A percentile compares a stretch with the other conserved stretches of the same genome.
Evolutionary conservation across 92 coral and sea anemone genomes (phyloP).

Genomic region (Phenganax subtilis): DNA sequence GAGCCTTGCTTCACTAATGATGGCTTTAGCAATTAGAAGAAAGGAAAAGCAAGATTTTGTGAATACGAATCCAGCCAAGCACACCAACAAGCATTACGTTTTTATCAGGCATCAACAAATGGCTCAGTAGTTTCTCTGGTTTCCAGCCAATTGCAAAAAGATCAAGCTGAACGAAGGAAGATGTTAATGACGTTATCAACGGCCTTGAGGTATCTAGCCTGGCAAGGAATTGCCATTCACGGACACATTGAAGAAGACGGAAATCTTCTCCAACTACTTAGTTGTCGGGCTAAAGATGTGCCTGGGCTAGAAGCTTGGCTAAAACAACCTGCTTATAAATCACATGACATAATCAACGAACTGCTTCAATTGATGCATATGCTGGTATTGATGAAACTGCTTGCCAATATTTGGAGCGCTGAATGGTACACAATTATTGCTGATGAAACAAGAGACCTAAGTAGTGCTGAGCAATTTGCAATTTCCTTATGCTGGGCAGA

Average conservation of each 20-base stretch:
- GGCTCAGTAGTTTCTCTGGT: constrained; percentile 27
- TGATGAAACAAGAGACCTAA: constrained; percentile 31
- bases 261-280: neutral
- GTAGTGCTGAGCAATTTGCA: constrained; percentile 14
- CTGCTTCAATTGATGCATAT: constrained; percentile 3
- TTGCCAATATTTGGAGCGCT: neutral
- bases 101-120: neutral
- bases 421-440: constrained; percentile 18
- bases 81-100: constrained; percentile 1
- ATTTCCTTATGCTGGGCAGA: constrained; percentile 19
- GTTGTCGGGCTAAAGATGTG: constrained; percentile 15
- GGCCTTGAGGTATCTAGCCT: constrained; percentile 1
- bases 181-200: neutral
- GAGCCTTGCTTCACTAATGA: neutral
- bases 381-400: constrained; percentile 5
- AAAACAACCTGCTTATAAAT: neutral
- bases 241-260: constrained; percentile 25
- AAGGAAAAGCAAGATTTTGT: neutral
- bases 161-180: constrained; percentile 10
- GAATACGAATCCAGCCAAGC: neutral
- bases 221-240: constrained; percentile 1
- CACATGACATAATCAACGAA: constrained; percentile 17
- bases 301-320: constrained; percentile 21
- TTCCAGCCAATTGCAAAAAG: constrained; percentile 3
- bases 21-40: constrained; percentile 20